Evolutionary conservation across 2,113 vertebrate species (phyloP).

Genomic region (Calcarius ornatus): DNA sequence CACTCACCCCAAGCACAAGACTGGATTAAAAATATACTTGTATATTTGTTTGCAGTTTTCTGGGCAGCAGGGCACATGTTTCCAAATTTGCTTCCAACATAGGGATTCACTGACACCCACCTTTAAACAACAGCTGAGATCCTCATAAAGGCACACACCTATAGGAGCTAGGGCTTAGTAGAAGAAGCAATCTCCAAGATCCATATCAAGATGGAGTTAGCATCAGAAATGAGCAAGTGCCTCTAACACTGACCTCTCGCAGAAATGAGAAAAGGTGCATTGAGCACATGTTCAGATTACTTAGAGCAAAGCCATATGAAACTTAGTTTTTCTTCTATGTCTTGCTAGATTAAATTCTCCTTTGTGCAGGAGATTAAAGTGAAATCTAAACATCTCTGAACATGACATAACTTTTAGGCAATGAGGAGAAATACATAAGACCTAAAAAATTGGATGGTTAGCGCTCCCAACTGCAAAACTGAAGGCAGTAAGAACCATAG

Average conservation of each 20-base stretch:
- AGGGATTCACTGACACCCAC: accelerated
- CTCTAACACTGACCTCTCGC: background rate
- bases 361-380: background rate
- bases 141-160: background rate
- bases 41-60: background rate
- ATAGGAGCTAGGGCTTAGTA: background rate
- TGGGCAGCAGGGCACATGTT: background rate
- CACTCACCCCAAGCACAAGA: background rate
- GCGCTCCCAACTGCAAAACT: background rate
- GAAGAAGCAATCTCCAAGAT: background rate
- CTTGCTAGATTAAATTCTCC: background rate
- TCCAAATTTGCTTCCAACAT: background rate
- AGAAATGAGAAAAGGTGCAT: background rate
- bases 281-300: background rate
- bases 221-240: background rate
- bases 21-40: background rate
- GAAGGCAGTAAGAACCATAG: background rate
- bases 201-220: background rate
- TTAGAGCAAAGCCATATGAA: background rate
- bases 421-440: background rate
- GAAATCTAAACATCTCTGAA: background rate
- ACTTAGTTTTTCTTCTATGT: background rate
- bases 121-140: background rate
- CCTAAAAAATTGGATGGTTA: background rate
- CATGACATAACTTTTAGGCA: background rate